Evolutionary conservation across 2,113 vertebrate genomes (phyloP).

Genomic region (Neodontobutis hainanensis): DNA sequence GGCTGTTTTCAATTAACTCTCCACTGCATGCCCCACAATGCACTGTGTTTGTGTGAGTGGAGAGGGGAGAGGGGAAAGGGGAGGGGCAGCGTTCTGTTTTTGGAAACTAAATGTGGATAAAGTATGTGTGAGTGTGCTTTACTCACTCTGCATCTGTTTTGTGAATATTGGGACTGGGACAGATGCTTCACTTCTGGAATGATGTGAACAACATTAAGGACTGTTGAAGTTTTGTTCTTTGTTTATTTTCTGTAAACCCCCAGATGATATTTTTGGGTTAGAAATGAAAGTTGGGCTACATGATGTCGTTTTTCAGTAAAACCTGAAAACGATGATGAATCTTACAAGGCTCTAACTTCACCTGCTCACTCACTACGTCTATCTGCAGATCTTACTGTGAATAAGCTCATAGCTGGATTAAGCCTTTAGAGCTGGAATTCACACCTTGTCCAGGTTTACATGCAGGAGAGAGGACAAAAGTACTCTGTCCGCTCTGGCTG

Average conservation of each 20-base stretch:
- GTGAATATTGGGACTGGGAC: conserved; percentile 36
- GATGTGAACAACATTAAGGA: not conserved
- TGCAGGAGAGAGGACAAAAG: no score
- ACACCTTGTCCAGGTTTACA: no score
- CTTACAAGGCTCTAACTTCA: no score
- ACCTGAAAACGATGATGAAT: no score
- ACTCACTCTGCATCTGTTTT: conserved; percentile 6
- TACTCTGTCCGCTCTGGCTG: no score
- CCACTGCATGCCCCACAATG: conserved; percentile 3
- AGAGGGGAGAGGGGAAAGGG: not conserved
- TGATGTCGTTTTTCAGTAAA: no score
- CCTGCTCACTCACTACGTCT: no score
- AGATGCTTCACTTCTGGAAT: conserved; percentile 52
- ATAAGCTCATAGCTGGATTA: no score
- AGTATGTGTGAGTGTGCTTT: not conserved
- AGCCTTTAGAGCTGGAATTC: no score
- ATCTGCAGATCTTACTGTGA: no score
- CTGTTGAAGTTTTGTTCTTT: not conserved
- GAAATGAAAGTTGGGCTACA: no score
- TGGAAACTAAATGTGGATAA: conserved; percentile 7
- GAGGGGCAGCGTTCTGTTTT: conserved; percentile 16
- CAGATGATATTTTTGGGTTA: no score
- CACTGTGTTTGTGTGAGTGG: conserved; percentile 12
- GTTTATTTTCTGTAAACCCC: not conserved
- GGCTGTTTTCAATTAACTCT: conserved; percentile 46